These are phyloP conservation scores for Halcyon malimbica DNA, from an alignment of 2,113 vertebrate species.

Conservation along the genomic window DNA sequence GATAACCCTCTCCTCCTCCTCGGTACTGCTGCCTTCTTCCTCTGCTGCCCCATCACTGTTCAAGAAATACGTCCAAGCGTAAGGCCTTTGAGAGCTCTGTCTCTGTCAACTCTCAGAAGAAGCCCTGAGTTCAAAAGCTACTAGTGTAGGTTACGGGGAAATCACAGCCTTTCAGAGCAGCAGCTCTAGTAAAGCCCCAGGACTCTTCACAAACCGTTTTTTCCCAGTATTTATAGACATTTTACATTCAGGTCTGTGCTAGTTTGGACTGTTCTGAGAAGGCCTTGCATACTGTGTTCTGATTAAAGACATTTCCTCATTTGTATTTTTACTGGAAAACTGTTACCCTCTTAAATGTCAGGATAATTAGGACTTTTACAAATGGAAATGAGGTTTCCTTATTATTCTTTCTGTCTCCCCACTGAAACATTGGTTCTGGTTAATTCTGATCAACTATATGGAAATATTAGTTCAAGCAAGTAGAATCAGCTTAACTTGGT, in stretches of 20 bases:
- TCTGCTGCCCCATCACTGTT: background rate
- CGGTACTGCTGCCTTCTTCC: background rate
- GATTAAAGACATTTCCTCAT: background rate
- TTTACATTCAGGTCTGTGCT: background rate
- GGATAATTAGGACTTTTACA: background rate
- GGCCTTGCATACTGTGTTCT: background rate
- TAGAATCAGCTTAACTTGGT: background rate
- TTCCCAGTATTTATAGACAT: background rate
- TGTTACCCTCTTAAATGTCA: background rate
- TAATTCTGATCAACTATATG: background rate
- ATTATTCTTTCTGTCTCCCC: background rate
- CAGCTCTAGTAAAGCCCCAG: background rate
- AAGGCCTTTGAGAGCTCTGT: background rate
- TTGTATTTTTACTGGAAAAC: conserved; percentile 25
- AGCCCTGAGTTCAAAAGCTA: background rate
- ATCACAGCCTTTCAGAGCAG: background rate
- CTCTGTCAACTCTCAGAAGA: background rate
- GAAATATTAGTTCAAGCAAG: background rate
- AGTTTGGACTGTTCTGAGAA: background rate
- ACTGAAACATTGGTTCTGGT: background rate
- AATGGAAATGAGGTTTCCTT: conserved; percentile 5
- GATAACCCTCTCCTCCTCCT: background rate
- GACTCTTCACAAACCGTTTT: background rate
- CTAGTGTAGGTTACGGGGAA: background rate
- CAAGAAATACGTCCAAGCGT: background rate